Evolutionary conservation across 2,888 invertebrate species (phyloP).

Genomic region (Drosophila pegasa): DNA sequence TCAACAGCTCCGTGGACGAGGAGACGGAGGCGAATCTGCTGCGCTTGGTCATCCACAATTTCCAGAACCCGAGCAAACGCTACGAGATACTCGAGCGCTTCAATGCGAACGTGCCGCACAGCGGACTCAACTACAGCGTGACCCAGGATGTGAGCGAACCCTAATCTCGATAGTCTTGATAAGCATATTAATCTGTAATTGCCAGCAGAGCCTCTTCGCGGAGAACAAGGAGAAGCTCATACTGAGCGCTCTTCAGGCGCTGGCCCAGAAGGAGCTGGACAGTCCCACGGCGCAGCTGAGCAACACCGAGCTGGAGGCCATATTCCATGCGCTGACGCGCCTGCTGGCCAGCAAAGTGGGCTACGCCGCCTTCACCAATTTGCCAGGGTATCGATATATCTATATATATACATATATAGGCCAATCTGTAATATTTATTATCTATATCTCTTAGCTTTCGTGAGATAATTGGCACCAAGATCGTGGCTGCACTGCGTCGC

Average conservation of each 20-base stretch:
- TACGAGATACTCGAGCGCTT: conserved; percentile 96
- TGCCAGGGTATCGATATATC: conserved; percentile 89
- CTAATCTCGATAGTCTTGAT: background rate
- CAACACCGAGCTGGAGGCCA: conserved; percentile 94
- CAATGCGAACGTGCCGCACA: conserved; percentile 99
- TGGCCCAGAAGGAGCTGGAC: conserved; percentile 90
- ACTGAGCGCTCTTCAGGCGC: conserved; percentile 93
- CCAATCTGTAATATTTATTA: background rate
- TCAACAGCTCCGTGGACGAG: conserved; percentile 96
- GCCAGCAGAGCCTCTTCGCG: conserved; percentile 94
- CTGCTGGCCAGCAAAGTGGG: conserved; percentile 99
- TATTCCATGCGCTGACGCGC: conserved; percentile 96
- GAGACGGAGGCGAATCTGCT: conserved; percentile 96
- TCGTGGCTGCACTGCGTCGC: conserved; percentile 94
- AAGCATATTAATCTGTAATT: background rate
- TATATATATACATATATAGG: background rate
- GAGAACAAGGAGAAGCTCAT: conserved; percentile 99
- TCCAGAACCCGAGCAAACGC: conserved; percentile 86
- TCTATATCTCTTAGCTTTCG: conserved; percentile 89
- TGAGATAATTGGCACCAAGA: conserved; percentile 96
- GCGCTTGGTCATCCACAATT: conserved; percentile 87
- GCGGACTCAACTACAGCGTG: conserved; percentile 97
- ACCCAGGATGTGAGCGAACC: conserved; percentile 94
- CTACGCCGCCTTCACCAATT: conserved; percentile 96
- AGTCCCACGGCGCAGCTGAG: conserved; percentile 86